Evolutionary conservation across 2,888 invertebrate species (phyloP).

Genomic region (Pachliopta kotzebuea): DNA sequence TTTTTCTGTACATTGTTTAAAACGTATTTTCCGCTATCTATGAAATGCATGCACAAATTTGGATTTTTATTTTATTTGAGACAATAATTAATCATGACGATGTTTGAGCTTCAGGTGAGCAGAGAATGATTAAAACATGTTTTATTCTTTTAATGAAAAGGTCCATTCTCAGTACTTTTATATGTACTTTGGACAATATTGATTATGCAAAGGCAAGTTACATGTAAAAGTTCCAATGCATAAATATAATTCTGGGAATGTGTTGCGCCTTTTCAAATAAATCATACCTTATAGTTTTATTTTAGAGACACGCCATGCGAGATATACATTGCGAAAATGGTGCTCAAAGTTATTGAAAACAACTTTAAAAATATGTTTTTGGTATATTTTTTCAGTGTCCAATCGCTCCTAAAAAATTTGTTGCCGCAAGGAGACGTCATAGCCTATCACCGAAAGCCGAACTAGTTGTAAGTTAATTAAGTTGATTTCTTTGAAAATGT

Average conservation of each 20-base stretch:
- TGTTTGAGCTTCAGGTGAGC: too few relatives aligned
- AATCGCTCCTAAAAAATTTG: conserved; percentile 10
- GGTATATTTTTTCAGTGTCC: conserved; percentile 40
- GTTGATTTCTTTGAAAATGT: too few relatives aligned
- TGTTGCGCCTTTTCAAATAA: conserved; percentile 34
- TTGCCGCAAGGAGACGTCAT: conserved; percentile 14
- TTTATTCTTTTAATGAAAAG: background rate
- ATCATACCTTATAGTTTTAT: conserved; percentile 41
- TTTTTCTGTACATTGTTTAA: too few relatives aligned
- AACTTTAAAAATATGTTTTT: conserved; percentile 14
- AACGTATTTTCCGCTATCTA: too few relatives aligned
- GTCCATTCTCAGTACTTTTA: background rate
- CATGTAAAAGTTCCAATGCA: background rate
- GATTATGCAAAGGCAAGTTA: background rate
- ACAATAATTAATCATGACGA: too few relatives aligned
- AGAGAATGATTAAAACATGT: background rate
- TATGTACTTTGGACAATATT: background rate
- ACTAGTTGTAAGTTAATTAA: background rate
- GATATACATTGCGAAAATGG: conserved; percentile 29
- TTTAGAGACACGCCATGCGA: conserved; percentile 38
- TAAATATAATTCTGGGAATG: conserved; percentile 31
- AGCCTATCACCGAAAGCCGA: conserved; percentile 20
- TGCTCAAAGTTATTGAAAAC: conserved; percentile 10
- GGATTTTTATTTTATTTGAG: too few relatives aligned
- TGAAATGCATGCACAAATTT: too few relatives aligned